phyloP scores from a whole-genome alignment of 2,888 invertebrate species.

The Drosophila monieri region DNA sequence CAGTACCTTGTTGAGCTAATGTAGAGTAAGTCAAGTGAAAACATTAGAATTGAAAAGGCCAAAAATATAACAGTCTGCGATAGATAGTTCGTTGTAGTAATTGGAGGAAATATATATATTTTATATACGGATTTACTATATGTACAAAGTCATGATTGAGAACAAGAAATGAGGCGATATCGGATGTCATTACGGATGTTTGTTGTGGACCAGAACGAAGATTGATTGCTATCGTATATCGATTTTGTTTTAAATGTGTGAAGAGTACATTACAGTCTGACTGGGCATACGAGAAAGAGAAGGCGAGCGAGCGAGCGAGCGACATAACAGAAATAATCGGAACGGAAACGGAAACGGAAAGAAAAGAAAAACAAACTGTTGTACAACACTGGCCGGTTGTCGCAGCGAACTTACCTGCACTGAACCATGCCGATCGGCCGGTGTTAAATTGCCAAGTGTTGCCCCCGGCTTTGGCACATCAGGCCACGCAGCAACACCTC shows the following conservation, averaged over 20 bases:
- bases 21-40: conserved; percentile 85
- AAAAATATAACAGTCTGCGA: conserved; percentile 85
- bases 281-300: conserved; percentile 1
- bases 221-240: conserved; percentile 3
- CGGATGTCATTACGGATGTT: neutral
- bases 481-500: conserved; percentile 92
- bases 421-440: conserved; percentile 98
- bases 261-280: conserved; percentile 39
- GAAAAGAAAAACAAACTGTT: conserved; percentile 25
- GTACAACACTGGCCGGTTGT: conserved; percentile 75
- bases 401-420: conserved; percentile 91
- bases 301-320: conserved; percentile 39
- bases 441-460: conserved; percentile 93
- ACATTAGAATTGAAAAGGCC: conserved; percentile 85
- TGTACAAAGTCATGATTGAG: conserved; percentile 43
- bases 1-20: conserved; percentile 85
- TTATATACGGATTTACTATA: conserved; percentile 17
- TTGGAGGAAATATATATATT: conserved; percentile 36
- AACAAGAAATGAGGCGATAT: conserved; percentile 28
- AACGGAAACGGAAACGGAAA: conserved; percentile 29
- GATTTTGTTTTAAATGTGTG: neutral
- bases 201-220: conserved; percentile 5
- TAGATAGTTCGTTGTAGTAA: conserved; percentile 59
- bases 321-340: conserved; percentile 30
- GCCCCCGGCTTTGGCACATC: conserved; percentile 93